Base-by-base conservation (phyloP, 2,888 invertebrate species). In the Crocallis elinguaria region DNA sequence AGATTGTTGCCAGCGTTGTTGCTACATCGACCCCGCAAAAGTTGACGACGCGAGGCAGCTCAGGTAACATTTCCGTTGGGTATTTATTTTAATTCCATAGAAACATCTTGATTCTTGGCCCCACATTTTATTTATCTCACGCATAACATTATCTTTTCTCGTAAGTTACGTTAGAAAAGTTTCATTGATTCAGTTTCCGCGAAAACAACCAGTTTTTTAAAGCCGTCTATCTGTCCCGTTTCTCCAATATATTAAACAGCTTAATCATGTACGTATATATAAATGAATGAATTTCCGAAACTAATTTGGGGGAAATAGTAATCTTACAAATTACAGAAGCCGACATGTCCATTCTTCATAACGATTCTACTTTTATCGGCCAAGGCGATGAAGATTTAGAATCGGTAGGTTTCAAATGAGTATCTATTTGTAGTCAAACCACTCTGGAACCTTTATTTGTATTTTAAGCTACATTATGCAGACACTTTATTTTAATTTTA, bases 1-100 rank as follows among this genome's bases (percentile, higher is more conserved):
- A 73, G 37, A 52, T 60, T 23, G 66, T 50, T 61, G 65, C 72
- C 58, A 77, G 75, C 63, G 42, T 73, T 23, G 74, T 84, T 65
- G 75, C 77, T 49, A 87, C 88, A 49, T 88, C 87, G 9, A 88
- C 88, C 4, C 88, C 88, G 37, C 82, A 87, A 67, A 88, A 86
- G 74, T 30, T 56, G 42, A 44, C 69, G 62, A 71, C 77, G 77
- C 69, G 19, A 48, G 42, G 36, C 45, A 51, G 60, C 25, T 57
- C 65, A 67, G 66, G 60, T 71, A 63, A 56, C 37, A 57, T 46
- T 51, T 44, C 21, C 30, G 29, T 41, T 35, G 13, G 8, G 27
- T 14, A 41, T 35, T 23, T 29, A 6, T 19, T 19, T 19, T 6
- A 19, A n/a, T n/a, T n/a, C n/a, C n/a, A n/a, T n/a, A n/a, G n/a